Conservation (phyloP, 2,113 vertebrate genomes). For the Fulmarus glacialis region DNA sequence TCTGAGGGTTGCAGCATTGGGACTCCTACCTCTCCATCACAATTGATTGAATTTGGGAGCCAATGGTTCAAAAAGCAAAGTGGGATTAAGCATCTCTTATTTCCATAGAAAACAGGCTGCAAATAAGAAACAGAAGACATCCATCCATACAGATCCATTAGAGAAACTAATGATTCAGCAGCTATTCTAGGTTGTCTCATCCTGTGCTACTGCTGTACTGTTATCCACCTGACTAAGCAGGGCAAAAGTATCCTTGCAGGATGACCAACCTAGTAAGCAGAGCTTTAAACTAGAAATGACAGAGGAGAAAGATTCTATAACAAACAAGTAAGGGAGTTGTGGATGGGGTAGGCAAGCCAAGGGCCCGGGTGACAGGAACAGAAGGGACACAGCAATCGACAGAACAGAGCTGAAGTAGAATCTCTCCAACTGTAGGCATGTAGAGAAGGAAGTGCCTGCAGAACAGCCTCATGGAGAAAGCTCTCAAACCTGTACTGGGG, state of each 20-base stretch:
- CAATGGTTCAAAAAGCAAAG: not conserved
- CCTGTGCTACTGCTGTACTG: not conserved
- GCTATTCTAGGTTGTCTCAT: not conserved
- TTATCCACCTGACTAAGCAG: not conserved
- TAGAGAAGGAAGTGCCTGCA: not conserved
- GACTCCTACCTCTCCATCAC: not conserved
- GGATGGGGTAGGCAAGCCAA: not conserved
- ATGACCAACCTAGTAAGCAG: not conserved
- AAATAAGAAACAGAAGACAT: not conserved
- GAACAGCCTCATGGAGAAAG: not conserved
- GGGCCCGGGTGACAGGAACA: not conserved
- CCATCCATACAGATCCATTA: not conserved
- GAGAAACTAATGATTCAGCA: not conserved
- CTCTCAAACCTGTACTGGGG: not conserved
- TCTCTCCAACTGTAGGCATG: not conserved
- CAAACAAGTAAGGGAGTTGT: not conserved
- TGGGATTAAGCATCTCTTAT: not conserved
- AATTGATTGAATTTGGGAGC: not conserved
- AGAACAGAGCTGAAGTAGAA: not conserved
- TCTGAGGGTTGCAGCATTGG: not conserved
- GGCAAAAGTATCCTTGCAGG: not conserved
- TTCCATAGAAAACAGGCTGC: not conserved
- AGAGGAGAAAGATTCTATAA: not conserved
- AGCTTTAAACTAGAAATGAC: not conserved
- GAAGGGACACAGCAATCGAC: not conserved